Conservation (phyloP, 2,797 vertebrate species). For the Schizopygopsis malacanthus region DNA sequence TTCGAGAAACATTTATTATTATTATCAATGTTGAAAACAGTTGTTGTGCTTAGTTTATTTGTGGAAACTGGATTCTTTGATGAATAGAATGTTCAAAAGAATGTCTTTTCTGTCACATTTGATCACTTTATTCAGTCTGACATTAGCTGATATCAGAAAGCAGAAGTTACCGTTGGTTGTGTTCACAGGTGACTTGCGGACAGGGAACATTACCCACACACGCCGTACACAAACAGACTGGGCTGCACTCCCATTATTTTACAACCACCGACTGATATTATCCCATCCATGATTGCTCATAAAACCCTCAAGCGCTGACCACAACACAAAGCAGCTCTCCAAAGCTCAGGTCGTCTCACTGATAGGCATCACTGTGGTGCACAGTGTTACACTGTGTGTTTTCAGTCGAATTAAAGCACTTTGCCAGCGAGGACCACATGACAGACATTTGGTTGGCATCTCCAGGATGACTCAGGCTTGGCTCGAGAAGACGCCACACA, state of each 20-base stretch:
- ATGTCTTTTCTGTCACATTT: background rate
- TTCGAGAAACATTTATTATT: background rate
- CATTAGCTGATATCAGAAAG: background rate
- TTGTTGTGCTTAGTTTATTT: background rate
- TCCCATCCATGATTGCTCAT: constrained; percentile 36
- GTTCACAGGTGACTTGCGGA: constrained; percentile 43
- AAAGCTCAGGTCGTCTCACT: background rate
- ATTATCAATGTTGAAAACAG: background rate
- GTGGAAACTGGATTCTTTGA: background rate
- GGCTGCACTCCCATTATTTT: constrained; percentile 33
- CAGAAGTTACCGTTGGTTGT: constrained; percentile 9
- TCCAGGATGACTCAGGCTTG: constrained; percentile 48
- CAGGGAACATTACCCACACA: constrained; percentile 47
- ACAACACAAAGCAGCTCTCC: background rate
- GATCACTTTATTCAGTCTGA: background rate
- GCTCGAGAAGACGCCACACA: constrained; percentile 44
- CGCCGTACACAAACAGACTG: constrained; percentile 16
- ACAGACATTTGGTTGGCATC: constrained; percentile 51
- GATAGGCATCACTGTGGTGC: background rate
- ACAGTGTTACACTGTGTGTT: constrained; percentile 5
- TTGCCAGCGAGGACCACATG: background rate
- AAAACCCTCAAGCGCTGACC: constrained; percentile 42
- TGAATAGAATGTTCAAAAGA: background rate
- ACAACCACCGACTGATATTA: constrained; percentile 43
- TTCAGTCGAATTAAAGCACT: background rate